A percentile compares a stretch with the other conserved stretches of the same genome.
Conservation (phyloP, 2,113 vertebrate species). For the Brachyhypopomus gauderio region DNA sequence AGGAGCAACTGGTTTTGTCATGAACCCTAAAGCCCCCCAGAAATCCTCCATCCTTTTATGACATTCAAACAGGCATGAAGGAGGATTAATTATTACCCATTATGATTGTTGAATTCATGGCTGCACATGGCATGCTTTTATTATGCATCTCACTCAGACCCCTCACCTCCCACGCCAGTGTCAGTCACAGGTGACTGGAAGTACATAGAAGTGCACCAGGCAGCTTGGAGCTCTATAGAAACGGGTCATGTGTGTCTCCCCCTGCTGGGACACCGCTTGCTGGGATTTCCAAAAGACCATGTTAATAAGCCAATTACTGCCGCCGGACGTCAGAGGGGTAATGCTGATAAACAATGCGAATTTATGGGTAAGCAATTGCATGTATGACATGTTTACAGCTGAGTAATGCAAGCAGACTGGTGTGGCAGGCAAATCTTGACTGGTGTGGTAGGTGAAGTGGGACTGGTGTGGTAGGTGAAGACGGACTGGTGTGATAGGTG, state of each 20-base stretch:
- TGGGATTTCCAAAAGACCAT: conserved; percentile 32
- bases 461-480: not conserved
- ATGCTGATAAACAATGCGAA: conserved; percentile 43
- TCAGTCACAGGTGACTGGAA: conserved; percentile 25
- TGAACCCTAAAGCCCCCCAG: not conserved
- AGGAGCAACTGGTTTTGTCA: not conserved
- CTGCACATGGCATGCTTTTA: conserved; percentile 1
- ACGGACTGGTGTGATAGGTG: not conserved
- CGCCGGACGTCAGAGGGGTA: conserved; percentile 27
- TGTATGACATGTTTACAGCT: conserved; percentile 30
- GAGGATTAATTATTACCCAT: not conserved
- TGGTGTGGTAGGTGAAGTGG: not conserved
- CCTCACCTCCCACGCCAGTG: conserved; percentile 14
- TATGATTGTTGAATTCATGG: conserved; percentile 16
- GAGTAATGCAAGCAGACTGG: conserved; percentile 7
- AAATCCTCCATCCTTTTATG: not conserved
- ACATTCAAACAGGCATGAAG: conserved; percentile 14
- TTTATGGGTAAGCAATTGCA: conserved; percentile 39
- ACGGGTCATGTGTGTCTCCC: conserved; percentile 25
- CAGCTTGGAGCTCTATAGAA: conserved; percentile 23
- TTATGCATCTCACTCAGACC: conserved; percentile 14
- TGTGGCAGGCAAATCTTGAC: not conserved
- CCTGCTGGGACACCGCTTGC: conserved; percentile 17
- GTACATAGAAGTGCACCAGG: conserved; percentile 8
- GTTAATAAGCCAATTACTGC: conserved; percentile 40